Conservation (phyloP, 2,113 vertebrate species). For the Passerina amoena region DNA sequence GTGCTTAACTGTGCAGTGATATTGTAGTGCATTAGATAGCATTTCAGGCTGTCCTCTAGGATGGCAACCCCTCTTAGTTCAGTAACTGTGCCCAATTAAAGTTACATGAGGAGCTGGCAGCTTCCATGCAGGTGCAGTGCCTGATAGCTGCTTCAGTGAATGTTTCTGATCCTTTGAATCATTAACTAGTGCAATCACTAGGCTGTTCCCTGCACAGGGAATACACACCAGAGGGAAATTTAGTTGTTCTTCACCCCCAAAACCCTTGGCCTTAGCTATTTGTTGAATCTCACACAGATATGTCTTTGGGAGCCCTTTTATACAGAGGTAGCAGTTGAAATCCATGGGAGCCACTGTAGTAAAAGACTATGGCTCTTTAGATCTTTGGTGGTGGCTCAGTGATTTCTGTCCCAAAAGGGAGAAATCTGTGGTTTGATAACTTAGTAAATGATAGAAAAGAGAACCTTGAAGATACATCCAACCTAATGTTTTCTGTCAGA, state of each 20-base stretch:
- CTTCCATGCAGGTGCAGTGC: not conserved
- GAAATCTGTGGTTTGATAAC: not conserved
- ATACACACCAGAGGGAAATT: not conserved
- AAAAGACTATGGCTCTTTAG: not conserved
- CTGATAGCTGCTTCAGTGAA: not conserved
- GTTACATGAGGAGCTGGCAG: conserved; percentile 36
- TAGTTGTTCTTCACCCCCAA: not conserved
- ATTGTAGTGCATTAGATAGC: not conserved
- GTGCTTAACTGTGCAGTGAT: not conserved
- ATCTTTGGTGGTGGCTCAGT: not conserved
- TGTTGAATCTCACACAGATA: not conserved
- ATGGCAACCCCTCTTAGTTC: conserved; percentile 19
- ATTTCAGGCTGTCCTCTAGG: not conserved
- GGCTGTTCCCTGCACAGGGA: not conserved
- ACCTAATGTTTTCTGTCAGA: not conserved
- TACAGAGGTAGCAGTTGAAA: not conserved
- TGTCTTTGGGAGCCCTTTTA: not conserved
- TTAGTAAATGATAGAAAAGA: not conserved
- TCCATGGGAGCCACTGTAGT: not conserved
- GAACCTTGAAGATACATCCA: not conserved
- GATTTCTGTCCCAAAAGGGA: not conserved
- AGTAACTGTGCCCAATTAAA: conserved; percentile 1
- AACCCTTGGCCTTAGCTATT: not conserved
- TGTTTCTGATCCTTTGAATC: not conserved
- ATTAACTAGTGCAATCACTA: not conserved